Percentiles rank a stretch among this genome's conserved stretches.
These are phyloP conservation scores for Siderastrea radians DNA, from an alignment of 92 coral and sea anemone genomes.

Conservation along the genomic window DNA sequence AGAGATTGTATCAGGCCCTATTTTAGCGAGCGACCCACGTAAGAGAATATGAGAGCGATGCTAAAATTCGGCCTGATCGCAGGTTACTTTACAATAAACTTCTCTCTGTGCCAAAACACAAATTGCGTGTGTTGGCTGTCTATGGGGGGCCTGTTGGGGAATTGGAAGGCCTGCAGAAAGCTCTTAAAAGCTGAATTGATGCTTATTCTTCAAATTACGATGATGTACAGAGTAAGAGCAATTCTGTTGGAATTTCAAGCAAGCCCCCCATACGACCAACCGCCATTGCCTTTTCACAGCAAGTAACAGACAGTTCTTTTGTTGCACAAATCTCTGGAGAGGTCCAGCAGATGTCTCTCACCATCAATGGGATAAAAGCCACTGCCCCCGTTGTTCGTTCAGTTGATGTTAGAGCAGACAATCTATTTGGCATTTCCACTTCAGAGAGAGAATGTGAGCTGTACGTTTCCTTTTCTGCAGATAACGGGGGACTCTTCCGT, in stretches of 20 bases:
- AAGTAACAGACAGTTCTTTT: slow-evolving; percentile 31
- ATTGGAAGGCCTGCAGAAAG: no score
- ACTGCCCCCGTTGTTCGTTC: slow-evolving; percentile 30
- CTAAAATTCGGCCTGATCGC: no score
- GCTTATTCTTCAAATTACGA: slow-evolving; percentile 46
- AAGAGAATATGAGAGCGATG: no score
- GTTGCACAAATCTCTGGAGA: slow-evolving; percentile 53
- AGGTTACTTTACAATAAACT: no score
- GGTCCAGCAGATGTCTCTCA: slow-evolving; percentile 33
- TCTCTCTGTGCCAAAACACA: no score
- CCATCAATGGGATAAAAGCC: slow-evolving; percentile 35
- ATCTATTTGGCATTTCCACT: slow-evolving; percentile 38
- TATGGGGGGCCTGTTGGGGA: no score
- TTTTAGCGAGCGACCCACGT: no score
- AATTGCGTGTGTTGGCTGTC: no score
- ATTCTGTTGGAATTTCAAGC: slow-evolving; percentile 19
- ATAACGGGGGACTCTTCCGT: slow-evolving; percentile 43
- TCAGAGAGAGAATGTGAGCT: slow-evolving; percentile 25
- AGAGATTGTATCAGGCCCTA: no score
- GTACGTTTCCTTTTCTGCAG: slow-evolving; percentile 63
- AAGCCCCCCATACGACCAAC: slow-evolving; percentile 24
- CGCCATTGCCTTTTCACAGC: slow-evolving; percentile 47
- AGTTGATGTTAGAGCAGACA: slow-evolving; percentile 36
- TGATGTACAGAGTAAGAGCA: slow-evolving; percentile 25
- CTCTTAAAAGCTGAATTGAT: slow-evolving; percentile 56